Evolutionary conservation across 2,888 invertebrate species (phyloP).

Genomic region (Drosophila pseudotakahashii): DNA sequence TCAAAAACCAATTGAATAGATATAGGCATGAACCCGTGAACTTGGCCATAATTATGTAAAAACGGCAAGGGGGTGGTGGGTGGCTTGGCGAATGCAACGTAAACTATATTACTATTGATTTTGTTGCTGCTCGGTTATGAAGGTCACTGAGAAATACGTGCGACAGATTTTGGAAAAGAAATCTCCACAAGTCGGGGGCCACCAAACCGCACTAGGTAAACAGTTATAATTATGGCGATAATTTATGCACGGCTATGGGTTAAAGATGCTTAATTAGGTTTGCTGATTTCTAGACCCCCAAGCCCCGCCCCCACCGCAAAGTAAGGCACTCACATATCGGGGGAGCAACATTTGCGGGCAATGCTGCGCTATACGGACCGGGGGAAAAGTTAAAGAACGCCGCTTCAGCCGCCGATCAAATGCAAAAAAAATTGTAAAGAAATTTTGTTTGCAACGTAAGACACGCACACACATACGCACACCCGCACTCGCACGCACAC

Average conservation of each 20-base stretch:
- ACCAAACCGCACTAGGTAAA: slow-evolving; percentile 31
- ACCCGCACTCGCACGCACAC: slow-evolving; percentile 15
- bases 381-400: slow-evolving; percentile 52
- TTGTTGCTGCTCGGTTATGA: slow-evolving; percentile 76
- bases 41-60: slow-evolving; percentile 35
- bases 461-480: slow-evolving; percentile 46
- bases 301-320: background rate
- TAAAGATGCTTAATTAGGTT: slow-evolving; percentile 27
- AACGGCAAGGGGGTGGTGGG: slow-evolving; percentile 4
- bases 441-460: slow-evolving; percentile 73
- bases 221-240: slow-evolving; percentile 43
- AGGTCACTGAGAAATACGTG: slow-evolving; percentile 70
- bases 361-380: slow-evolving; percentile 47
- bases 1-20: slow-evolving; percentile 25
- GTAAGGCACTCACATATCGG: slow-evolving; percentile 69
- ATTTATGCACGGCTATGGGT: slow-evolving; percentile 46
- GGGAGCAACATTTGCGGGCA: slow-evolving; percentile 74
- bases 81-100: slow-evolving; percentile 33
- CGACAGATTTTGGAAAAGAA: slow-evolving; percentile 7
- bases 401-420: slow-evolving; percentile 39
- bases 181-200: background rate
- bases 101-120: slow-evolving; percentile 78
- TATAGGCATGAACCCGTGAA: slow-evolving; percentile 25
- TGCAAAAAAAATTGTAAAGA: slow-evolving; percentile 54
- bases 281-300: slow-evolving; percentile 2